Percentiles rank a stretch among this genome's conserved stretches.
Evolutionary conservation across 2,797 vertebrate species (phyloP).

Genomic region (Acanthopagrus latus): DNA sequence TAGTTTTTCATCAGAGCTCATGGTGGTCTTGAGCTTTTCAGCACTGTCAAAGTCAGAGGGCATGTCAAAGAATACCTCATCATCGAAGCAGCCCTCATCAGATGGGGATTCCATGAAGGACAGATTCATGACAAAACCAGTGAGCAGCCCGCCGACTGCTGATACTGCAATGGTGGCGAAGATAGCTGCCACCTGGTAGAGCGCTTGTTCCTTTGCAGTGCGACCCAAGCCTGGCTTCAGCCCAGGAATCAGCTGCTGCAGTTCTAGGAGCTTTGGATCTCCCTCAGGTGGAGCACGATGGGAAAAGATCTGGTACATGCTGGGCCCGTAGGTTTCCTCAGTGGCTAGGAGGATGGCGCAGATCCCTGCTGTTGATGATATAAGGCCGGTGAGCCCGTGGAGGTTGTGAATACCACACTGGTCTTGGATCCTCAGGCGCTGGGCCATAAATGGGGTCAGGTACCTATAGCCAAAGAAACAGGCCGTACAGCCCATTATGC

Average conservation of each 20-base stretch:
- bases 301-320: conserved; percentile 73
- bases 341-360: conserved; percentile 73
- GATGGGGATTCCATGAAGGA: conserved; percentile 78
- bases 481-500: conserved; percentile 79
- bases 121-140: conserved; percentile 75
- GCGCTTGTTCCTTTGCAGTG: conserved; percentile 69
- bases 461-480: conserved; percentile 86
- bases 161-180: conserved; percentile 72
- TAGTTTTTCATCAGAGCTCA: conserved; percentile 23
- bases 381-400: conserved; percentile 85
- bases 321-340: conserved; percentile 66
- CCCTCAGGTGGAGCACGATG: conserved; percentile 67
- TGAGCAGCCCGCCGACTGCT: conserved; percentile 74
- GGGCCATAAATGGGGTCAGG: conserved; percentile 80
- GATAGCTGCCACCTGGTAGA: conserved; percentile 80
- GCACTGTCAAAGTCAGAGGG: conserved; percentile 66
- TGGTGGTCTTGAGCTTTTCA: neutral
- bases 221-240: conserved; percentile 46
- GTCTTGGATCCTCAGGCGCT: conserved; percentile 80
- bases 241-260: conserved; percentile 55
- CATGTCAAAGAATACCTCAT: conserved; percentile 83
- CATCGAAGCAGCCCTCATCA: conserved; percentile 83
- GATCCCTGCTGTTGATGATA: conserved; percentile 81
- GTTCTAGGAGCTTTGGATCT: conserved; percentile 67
- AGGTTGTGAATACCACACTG: conserved; percentile 89